Percentiles rank a stretch among this genome's conserved stretches.
These are phyloP conservation scores for Catalaphyllia jardinei DNA, from an alignment of 64 coral and sea anemone species.

Conservation along the genomic window DNA sequence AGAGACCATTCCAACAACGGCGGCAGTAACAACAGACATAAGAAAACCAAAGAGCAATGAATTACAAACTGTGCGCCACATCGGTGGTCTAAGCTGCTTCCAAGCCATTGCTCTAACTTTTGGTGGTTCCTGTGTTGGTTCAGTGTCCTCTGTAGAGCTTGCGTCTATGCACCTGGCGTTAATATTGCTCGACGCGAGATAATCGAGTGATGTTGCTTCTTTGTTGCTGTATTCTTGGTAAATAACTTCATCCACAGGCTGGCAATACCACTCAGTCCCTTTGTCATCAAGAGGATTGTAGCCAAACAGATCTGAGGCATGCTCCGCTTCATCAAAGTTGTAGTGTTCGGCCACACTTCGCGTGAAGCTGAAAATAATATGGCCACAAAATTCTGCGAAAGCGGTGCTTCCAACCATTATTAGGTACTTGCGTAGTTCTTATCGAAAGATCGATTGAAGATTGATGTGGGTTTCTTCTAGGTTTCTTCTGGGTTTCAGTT, in stretches of 20 bases:
- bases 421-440: no score
- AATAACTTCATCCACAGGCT: constrained; percentile 8
- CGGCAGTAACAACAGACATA: neutral
- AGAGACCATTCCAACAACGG: neutral
- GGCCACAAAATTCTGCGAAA: neutral
- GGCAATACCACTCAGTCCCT: neutral
- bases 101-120: neutral
- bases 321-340: neutral
- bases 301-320: neutral
- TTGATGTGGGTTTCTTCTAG: no score
- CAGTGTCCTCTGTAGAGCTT: neutral
- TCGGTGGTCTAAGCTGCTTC: constrained; percentile 6
- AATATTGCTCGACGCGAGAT: neutral
- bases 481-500: no score
- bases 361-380: neutral
- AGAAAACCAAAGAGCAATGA: constrained; percentile 5
- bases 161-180: neutral
- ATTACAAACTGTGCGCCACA: neutral
- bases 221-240: constrained; percentile 23
- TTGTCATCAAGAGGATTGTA: neutral
- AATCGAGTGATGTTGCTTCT: neutral
- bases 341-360: constrained; percentile 20
- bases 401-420: neutral
- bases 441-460: no score
- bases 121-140: neutral